A percentile compares a stretch with the other conserved stretches of the same genome.
phyloP scores from a whole-genome alignment of 2,888 invertebrate species.

The Tipula helvola region DNA sequence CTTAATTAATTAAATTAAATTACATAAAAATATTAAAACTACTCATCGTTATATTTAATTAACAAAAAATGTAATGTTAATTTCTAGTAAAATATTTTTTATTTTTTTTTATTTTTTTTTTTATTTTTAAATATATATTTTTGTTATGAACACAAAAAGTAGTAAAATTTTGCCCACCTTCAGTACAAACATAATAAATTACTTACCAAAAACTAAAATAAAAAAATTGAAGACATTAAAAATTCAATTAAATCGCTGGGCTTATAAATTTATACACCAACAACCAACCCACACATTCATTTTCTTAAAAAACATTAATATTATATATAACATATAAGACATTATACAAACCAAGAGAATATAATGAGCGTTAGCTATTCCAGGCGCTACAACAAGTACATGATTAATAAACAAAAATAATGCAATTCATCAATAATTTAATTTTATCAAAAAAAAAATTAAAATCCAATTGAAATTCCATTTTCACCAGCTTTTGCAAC shows the following conservation, averaged over 20 bases:
- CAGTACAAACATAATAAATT: constrained; percentile 13
- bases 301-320: background rate
- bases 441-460: background rate
- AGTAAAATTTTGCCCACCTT: constrained; percentile 14
- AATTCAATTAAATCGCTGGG: constrained; percentile 6
- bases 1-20: background rate
- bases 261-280: background rate
- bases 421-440: background rate
- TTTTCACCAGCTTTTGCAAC: background rate
- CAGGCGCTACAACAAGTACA: constrained; percentile 5
- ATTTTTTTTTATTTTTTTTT: background rate
- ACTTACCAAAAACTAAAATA: background rate
- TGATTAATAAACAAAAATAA: background rate
- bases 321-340: background rate
- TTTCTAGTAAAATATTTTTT: background rate
- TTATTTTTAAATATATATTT: background rate
- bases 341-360: background rate
- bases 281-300: background rate
- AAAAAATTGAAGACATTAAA: constrained; percentile 12
- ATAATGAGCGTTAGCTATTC: background rate
- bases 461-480: background rate
- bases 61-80: background rate
- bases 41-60: background rate
- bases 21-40: background rate
- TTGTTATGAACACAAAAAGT: background rate